phyloP scores from a whole-genome alignment of 2,113 vertebrate genomes.

The Sceloporus tristichus region DNA sequence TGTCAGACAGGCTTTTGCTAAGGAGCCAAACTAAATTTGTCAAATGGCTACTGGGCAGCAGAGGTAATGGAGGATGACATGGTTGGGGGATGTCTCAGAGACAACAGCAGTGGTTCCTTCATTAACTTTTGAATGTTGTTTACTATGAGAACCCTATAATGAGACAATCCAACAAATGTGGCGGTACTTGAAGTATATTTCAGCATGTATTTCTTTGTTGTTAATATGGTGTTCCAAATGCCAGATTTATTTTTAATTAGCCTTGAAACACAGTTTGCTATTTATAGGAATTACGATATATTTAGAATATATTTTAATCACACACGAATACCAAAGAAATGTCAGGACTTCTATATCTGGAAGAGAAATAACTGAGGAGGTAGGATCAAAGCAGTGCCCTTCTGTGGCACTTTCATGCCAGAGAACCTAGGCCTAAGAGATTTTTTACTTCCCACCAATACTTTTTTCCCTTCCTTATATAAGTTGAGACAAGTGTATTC shows the following conservation, averaged over 20 bases:
- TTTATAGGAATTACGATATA: slow-evolving; percentile 76
- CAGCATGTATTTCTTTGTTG: slow-evolving; percentile 63
- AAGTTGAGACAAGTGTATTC: neutral
- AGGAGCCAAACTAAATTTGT: too few species aligned
- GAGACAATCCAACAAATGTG: too few species aligned
- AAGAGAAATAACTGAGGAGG: slow-evolving; percentile 55
- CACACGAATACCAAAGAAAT: slow-evolving; percentile 72
- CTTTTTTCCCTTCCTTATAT: neutral
- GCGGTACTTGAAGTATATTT: slow-evolving; percentile 48
- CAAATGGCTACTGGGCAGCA: too few species aligned
- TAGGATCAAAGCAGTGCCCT: slow-evolving; percentile 63
- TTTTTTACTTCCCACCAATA: neutral
- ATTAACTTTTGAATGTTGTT: too few species aligned
- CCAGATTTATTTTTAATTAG: slow-evolving; percentile 77
- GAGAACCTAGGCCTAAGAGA: slow-evolving; percentile 23
- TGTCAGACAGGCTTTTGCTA: too few species aligned
- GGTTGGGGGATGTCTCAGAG: too few species aligned
- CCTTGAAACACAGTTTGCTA: slow-evolving; percentile 73
- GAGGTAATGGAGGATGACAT: too few species aligned
- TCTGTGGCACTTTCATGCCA: slow-evolving; percentile 55
- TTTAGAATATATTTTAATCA: slow-evolving; percentile 77
- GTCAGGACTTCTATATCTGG: slow-evolving; percentile 68
- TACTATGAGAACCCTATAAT: too few species aligned
- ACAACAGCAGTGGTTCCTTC: too few species aligned
- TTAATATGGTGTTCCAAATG: slow-evolving; percentile 71